A percentile compares a stretch with the other conserved stretches of the same genome.
phyloP scores from a whole-genome alignment of 1,140 invertebrate genomes.

The Ctenoplectra terminalis region DNA sequence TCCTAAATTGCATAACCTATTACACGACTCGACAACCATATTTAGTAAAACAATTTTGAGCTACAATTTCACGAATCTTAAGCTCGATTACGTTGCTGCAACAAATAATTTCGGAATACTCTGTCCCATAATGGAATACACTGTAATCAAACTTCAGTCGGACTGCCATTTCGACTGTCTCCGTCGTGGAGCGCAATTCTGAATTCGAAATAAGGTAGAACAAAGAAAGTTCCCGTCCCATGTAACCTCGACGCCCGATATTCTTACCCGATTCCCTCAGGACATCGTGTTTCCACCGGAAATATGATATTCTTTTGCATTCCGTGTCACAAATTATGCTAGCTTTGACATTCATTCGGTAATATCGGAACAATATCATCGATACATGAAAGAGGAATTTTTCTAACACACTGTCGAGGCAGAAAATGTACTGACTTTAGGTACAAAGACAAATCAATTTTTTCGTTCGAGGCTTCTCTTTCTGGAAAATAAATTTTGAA shows the following conservation, averaged over 20 bases:
- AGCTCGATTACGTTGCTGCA: no score
- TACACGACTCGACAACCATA: no score
- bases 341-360: background rate
- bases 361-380: background rate
- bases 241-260: background rate
- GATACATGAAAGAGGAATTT: background rate
- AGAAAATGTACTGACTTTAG: no score
- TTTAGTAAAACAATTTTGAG: no score
- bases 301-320: background rate
- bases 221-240: background rate
- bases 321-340: background rate
- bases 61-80: no score
- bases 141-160: background rate
- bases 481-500: no score
- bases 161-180: background rate
- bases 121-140: background rate
- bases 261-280: background rate
- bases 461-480: no score
- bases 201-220: background rate
- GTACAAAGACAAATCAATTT: no score
- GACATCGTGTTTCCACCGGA: background rate
- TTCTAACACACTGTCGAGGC: background rate
- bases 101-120: background rate
- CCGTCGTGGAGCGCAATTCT: fast-evolving
- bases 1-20: no score